Conservation (phyloP, 2,113 vertebrate species). For the Cyprinodon brontotheroides region DNA sequence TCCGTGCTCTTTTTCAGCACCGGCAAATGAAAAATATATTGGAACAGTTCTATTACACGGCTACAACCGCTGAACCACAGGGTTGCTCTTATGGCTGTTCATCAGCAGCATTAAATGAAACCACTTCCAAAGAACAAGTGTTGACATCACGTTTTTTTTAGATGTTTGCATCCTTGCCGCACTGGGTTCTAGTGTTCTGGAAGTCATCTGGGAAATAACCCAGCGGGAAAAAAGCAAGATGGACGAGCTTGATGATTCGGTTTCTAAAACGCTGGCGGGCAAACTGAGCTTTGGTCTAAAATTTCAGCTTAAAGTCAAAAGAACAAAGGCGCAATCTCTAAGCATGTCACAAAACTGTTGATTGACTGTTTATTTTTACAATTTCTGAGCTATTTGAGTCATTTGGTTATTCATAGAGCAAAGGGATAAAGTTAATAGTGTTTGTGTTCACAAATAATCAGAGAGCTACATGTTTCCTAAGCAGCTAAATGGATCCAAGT, state of each 20-base stretch:
- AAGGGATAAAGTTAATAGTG: too few species aligned
- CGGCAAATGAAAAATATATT: slow-evolving; percentile 57
- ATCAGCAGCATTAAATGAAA: slow-evolving; percentile 23
- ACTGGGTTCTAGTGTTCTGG: background rate
- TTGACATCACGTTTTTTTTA: background rate
- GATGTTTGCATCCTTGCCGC: background rate
- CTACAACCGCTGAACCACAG: slow-evolving; percentile 37
- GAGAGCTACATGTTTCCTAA: too few species aligned
- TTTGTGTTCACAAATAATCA: too few species aligned
- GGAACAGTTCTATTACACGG: slow-evolving; percentile 32
- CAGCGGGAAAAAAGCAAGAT: background rate
- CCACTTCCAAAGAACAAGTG: slow-evolving; percentile 26
- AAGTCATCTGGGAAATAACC: slow-evolving; percentile 1
- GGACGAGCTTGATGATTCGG: background rate
- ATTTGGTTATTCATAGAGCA: too few species aligned
- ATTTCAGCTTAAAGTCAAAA: background rate
- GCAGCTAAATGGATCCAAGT: too few species aligned
- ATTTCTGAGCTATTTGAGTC: too few species aligned
- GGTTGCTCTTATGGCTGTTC: slow-evolving; percentile 20
- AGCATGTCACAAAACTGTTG: too few species aligned
- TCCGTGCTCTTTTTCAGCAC: slow-evolving; percentile 32
- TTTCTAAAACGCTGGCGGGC: background rate
- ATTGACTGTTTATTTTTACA: too few species aligned
- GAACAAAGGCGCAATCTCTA: too few species aligned
- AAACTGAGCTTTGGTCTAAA: background rate